Base-by-base conservation (phyloP, 2,888 invertebrate genomes). In the Adelphocoris suturalis region DNA sequence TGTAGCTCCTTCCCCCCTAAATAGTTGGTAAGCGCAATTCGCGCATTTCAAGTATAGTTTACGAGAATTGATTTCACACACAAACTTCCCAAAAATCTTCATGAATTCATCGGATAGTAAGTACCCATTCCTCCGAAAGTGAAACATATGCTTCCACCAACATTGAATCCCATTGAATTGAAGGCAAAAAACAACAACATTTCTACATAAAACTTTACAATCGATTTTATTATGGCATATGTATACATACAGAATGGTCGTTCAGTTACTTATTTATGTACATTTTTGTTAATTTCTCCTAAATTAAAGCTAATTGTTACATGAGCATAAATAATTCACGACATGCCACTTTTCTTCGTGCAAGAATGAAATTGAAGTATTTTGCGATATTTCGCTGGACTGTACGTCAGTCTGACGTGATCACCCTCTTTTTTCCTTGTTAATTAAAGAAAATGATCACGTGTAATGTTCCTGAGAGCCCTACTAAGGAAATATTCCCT, bases 141-240 rank as follows among this genome's bases (percentile, higher is more conserved):
- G n/a, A n/a, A n/a, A n/a, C n/a, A n/a, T n/a, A n/a, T n/a, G n/a
- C n/a, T n/a, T n/a, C n/a, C n/a, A n/a, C n/a, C n/a, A n/a, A n/a
- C n/a, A n/a, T n/a, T n/a, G n/a, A n/a, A n/a, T n/a, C n/a, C n/a
- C 37, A 7, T 37, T 37, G 37, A 37, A 7, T 2, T 37, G 37
- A 37, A 37, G 37, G 37, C 37, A 37, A 37, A 37, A 2, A 37
- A 37, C 37, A 37, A 37, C 37, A 37, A 37, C 37, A n/a, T 37
- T 37, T 37, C 7, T 37, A 37, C 37, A 37, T 37, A 37, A 37
- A 37, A 68, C 68, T 68, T 68, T 68, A 68, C 68, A 68, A 19
- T 68, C 19, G 68, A 23, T 68, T 68, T 68, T 68, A 68, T 68
- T 68, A 68, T 68, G 68, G 68, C 68, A 68, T 68, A 68, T 52